Conservation (phyloP, 2,888 invertebrate genomes). For the Boloria euphrosyne region DNA sequence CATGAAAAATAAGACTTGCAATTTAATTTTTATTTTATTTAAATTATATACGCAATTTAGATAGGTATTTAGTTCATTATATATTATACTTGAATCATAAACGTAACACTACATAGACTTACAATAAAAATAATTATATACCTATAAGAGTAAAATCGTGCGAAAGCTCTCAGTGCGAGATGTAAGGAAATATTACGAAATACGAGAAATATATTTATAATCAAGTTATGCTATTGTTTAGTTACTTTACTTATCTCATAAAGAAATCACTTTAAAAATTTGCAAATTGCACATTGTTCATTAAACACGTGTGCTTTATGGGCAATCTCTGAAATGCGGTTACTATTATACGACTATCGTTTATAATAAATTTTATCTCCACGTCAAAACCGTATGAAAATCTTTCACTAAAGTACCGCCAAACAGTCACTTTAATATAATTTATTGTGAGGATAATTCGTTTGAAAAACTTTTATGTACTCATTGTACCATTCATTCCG, state of each 20-base stretch:
- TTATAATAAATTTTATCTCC: constrained; percentile 49
- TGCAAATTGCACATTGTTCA: constrained; percentile 25
- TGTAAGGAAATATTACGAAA: too few species aligned
- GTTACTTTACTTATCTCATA: not conserved
- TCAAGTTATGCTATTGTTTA: not conserved
- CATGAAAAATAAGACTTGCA: too few species aligned
- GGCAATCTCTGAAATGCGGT: constrained; percentile 20
- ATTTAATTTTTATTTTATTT: too few species aligned
- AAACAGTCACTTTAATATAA: constrained; percentile 64
- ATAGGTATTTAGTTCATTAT: too few species aligned
- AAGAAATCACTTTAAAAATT: constrained; percentile 18
- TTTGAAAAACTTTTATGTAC: constrained; percentile 54
- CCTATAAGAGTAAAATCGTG: too few species aligned
- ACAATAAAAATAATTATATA: too few species aligned
- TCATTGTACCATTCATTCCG: constrained; percentile 58
- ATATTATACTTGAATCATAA: too few species aligned
- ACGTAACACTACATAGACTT: too few species aligned
- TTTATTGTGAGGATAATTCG: constrained; percentile 62
- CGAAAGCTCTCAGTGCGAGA: too few species aligned
- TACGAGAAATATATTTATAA: too few species aligned
- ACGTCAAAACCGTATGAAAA: constrained; percentile 53
- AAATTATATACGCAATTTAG: too few species aligned
- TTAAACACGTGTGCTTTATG: constrained; percentile 33
- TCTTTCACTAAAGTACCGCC: constrained; percentile 53
- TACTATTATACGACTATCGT: constrained; percentile 25